phyloP scores from a whole-genome alignment of 1,140 invertebrate species.

The Drosophila santomea region DNA sequence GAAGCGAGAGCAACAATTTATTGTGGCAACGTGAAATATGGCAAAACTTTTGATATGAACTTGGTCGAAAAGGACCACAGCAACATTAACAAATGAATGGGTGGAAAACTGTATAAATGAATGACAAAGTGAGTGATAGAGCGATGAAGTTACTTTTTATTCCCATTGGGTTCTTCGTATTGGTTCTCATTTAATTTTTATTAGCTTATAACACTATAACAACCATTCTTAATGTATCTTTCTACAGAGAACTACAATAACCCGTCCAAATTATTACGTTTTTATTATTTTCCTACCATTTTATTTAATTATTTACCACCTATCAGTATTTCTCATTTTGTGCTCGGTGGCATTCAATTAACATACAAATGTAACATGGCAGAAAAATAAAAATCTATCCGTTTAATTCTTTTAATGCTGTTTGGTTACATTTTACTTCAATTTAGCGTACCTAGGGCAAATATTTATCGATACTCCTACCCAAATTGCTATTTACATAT shows the following conservation, averaged over 20 bases:
- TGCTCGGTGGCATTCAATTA: background rate
- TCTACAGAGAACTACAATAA: background rate
- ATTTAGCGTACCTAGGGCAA: slow-evolving; percentile 60
- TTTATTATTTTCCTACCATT: background rate
- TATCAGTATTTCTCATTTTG: background rate
- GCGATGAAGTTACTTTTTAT: slow-evolving; percentile 43
- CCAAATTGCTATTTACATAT: slow-evolving; percentile 46
- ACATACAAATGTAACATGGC: slow-evolving; percentile 15
- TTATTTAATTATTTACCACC: background rate
- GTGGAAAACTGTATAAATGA: slow-evolving; percentile 44
- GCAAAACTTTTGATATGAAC: slow-evolving; percentile 74
- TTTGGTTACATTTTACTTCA: slow-evolving; percentile 34
- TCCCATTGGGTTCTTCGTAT: background rate
- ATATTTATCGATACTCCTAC: slow-evolving; percentile 63
- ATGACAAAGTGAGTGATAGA: slow-evolving; percentile 52
- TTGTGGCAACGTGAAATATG: slow-evolving; percentile 70
- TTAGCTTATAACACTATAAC: background rate
- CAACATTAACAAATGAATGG: slow-evolving; percentile 53
- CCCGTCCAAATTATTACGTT: background rate
- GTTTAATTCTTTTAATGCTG: slow-evolving; percentile 48
- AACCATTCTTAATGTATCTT: background rate
- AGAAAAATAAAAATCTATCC: slow-evolving; percentile 16
- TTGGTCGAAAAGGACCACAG: slow-evolving; percentile 45
- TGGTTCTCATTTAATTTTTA: background rate
- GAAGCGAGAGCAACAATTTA: slow-evolving; percentile 57